Evolutionary conservation across 2,113 vertebrate species (phyloP).

Genomic region (Ciconia stormi): DNA sequence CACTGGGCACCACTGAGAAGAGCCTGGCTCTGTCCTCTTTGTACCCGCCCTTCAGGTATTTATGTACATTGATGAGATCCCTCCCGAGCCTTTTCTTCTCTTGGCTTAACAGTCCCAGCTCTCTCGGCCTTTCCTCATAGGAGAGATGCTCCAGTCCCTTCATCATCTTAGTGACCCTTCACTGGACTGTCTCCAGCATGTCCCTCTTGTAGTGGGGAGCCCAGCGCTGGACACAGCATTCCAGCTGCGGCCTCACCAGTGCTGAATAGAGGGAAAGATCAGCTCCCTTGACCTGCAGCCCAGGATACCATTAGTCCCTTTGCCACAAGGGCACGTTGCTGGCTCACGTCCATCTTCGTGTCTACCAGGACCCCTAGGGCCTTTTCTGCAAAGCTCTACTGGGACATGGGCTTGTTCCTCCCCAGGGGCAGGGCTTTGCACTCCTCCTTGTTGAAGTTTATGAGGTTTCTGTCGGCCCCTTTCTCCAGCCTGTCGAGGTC

Average conservation of each 20-base stretch:
- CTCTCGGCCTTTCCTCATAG: background rate
- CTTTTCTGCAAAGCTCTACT: background rate
- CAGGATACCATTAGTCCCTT: too few species aligned
- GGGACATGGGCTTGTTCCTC: background rate
- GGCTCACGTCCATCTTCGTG: background rate
- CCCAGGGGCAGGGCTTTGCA: background rate
- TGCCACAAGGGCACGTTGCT: accelerated
- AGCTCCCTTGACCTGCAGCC: background rate
- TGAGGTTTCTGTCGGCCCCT: background rate
- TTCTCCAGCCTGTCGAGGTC: background rate
- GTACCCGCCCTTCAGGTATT: background rate
- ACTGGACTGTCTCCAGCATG: background rate
- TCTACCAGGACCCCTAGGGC: background rate
- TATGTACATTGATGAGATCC: accelerated
- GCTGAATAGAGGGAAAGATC: background rate
- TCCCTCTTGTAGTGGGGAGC: too few species aligned
- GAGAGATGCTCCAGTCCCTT: background rate
- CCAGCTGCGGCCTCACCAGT: background rate
- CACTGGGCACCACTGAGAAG: background rate
- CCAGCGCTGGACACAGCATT: background rate
- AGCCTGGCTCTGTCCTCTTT: background rate
- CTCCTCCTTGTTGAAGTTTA: background rate
- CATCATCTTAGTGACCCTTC: background rate
- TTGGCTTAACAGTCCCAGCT: background rate
- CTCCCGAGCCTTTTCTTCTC: background rate